Base-by-base conservation (phyloP, 2,797 vertebrate species). In the Ceyx erithaca region DNA sequence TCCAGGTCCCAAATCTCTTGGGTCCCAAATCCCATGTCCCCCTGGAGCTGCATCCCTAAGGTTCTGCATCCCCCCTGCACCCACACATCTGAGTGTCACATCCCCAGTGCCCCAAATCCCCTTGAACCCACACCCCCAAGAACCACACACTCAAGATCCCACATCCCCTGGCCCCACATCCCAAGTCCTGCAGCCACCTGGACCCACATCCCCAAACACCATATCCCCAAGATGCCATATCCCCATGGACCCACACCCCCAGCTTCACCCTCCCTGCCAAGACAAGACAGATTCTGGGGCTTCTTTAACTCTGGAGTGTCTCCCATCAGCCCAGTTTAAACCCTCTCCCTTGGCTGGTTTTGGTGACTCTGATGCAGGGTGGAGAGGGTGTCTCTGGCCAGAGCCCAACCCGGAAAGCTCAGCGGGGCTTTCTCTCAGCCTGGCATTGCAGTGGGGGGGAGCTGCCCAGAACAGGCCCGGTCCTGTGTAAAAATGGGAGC, bases 401-500 rank as follows among this genome's bases (percentile, higher is more conserved):
- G 22, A 48, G 51, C 63, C 92, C 93, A 92, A 87, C 72, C 89
- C 4, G 57, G 92, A 54, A 87, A 73, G 87, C 87, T 87, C 23
- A 2, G 46, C 75, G 1, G 1, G 63, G 71, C 77, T 66, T 70
- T 40, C 0, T 58, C 95, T 84, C 86, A 41, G 66, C 62, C 54
- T 3, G 0, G 70, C 2, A 1, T 30, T 2, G 70, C 0, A 31
- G 16, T 37, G 85, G 78, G 91, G 94, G 94, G 90, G 51, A 80
- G 67, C 62, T 90, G 93, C 84, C 79, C 55, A 19, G 95, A 79
- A 89, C 85, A 64, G 89, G 28, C 23, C 23, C 11, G 6, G 80
- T 77, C 90, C 86, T 67, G 78, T 77, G 94, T 83, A 91, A 83
- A 90, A 94, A 86, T 31, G 88, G 88, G 95, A 86, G 79, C 93